Base-by-base conservation (phyloP, 2,797 vertebrate species). In the Acanthornis magna region DNA sequence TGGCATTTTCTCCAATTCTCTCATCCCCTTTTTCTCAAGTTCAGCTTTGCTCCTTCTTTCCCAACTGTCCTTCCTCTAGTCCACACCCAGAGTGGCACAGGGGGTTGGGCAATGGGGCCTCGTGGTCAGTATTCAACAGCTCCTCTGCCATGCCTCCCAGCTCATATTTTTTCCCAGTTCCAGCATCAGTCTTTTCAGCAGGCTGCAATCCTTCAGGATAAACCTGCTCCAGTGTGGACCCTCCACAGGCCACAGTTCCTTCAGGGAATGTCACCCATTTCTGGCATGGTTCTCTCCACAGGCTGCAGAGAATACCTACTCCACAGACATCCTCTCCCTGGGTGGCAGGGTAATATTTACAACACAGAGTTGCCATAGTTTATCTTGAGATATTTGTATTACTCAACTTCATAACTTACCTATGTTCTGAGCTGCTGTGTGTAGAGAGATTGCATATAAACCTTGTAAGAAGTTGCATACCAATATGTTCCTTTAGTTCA, bases 61-160 rank as follows among this genome's bases (percentile, higher is more conserved):
- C 36, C 43, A 50, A 0, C 3, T 54, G 3, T 57, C 5, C 32
- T 45, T 79, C 32, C 47, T 58, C 47, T 47, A 51, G 11, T 18
- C 17, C 21, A 26, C 42, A 38, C 16, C 15, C 21, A 26, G 42
- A 38, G 30, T 16, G 58, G 47, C 1, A 2, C 10, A 78, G 13
- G 0, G 5, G 6, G 5, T 29, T 16, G 25, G 12, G 23, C 10
- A 68, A 18, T 7, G 30, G 13, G 10, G 20, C 1, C 3, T 3
- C 53, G 7, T 18, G 16, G 7, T 62, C 40, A 21, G 11, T 18
- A 16, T 5, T 11, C 34, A 54, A 15, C 10, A 85, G 4, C 47
- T 65, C 12, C 34, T 82, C n/a, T 79, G 18, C 13, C 5, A 1
- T 29, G 75, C 40, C 16, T 45, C 51, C 34, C 6, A 48, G 22